phyloP scores from a whole-genome alignment of 1,140 invertebrate species.

The Drosophila fuyamai region DNA sequence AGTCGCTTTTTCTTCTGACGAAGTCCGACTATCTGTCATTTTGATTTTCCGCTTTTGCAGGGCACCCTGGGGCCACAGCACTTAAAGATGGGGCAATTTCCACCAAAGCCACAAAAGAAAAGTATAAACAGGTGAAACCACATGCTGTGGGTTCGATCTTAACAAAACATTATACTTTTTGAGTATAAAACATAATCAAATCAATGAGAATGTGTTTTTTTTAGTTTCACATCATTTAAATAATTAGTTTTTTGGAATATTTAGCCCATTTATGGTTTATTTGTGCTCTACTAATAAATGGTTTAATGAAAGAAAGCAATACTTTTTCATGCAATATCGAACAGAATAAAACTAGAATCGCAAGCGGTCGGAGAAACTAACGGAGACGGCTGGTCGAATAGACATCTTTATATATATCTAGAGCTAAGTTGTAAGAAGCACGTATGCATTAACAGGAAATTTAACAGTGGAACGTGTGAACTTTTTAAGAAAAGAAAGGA shows the following conservation, averaged over 20 bases:
- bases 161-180: too few relatives aligned
- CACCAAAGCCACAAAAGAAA: neutral
- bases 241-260: too few relatives aligned
- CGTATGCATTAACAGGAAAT: neutral
- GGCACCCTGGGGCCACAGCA: conserved; percentile 44
- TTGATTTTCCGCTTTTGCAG: conserved; percentile 65
- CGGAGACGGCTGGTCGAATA: neutral
- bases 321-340: too few relatives aligned
- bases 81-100: neutral
- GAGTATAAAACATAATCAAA: too few relatives aligned
- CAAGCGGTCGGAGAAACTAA: neutral
- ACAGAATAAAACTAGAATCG: too few relatives aligned
- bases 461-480: conserved; percentile 3
- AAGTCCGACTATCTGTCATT: conserved; percentile 66
- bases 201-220: too few relatives aligned
- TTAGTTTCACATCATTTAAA: too few relatives aligned
- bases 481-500: neutral
- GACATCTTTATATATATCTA: neutral
- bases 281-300: too few relatives aligned
- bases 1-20: conserved; percentile 43
- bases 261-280: too few relatives aligned
- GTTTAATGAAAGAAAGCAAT: too few relatives aligned
- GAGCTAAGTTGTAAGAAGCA: neutral
- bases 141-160: neutral
- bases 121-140: neutral